A percentile compares a stretch with the other conserved stretches of the same genome.
Evolutionary conservation across 2,797 vertebrate species (phyloP).

Genomic region (Podargus strigoides): DNA sequence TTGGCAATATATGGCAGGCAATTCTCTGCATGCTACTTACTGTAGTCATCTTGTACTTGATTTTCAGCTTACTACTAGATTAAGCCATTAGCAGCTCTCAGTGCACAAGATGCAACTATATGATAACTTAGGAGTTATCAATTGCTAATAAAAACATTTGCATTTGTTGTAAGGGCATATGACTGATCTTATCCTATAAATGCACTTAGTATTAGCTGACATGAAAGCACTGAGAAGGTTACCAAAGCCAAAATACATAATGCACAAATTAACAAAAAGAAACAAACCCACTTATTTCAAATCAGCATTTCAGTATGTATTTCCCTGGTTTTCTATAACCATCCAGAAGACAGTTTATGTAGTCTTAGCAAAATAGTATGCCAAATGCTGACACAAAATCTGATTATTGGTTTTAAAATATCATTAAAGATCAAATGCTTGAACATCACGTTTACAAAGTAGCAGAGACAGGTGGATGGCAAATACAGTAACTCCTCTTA

Average conservation of each 20-base stretch:
- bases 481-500: not conserved
- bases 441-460: not conserved
- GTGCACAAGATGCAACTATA: not conserved
- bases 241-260: not conserved
- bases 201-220: not conserved
- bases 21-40: not conserved
- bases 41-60: not conserved
- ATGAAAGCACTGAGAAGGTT: not conserved
- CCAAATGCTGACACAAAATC: not conserved
- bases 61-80: not conserved
- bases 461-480: not conserved
- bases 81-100: not conserved
- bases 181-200: not conserved
- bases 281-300: not conserved
- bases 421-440: not conserved
- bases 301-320: not conserved
- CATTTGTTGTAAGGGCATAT: not conserved
- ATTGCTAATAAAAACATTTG: not conserved
- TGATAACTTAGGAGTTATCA: not conserved
- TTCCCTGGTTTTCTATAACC: not conserved
- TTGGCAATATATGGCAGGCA: not conserved
- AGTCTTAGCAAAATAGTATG: not conserved
- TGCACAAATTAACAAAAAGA: not conserved
- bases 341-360: not conserved
- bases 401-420: not conserved